Conservation (phyloP, 1,140 invertebrate species). For the Ceratina japonica region DNA sequence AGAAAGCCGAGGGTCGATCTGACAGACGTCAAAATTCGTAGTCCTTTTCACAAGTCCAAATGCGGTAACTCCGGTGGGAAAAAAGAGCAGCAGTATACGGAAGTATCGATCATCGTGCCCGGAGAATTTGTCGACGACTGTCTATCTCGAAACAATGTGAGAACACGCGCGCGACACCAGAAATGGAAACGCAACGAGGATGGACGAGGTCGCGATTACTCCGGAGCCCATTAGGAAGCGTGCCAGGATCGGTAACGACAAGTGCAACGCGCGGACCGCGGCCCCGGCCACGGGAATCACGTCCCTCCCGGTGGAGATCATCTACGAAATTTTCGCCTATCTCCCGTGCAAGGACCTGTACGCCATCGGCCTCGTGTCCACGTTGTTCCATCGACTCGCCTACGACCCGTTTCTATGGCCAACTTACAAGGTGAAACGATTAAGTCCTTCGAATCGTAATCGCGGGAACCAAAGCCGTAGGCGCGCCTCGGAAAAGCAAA, state of each 20-base stretch:
- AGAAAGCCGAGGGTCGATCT: constrained; percentile 7
- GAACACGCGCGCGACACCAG: constrained; percentile 1
- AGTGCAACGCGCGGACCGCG: background rate
- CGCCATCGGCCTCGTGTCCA: constrained; percentile 55
- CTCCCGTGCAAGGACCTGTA: constrained; percentile 57
- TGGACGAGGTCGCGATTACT: constrained; percentile 39
- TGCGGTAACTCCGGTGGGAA: background rate
- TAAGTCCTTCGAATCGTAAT: background rate
- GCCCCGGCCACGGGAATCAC: background rate
- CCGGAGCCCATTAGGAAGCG: constrained; percentile 36
- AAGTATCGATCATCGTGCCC: background rate
- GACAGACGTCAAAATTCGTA: constrained; percentile 44
- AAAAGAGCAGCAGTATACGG: background rate
- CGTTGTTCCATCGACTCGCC: constrained; percentile 54
- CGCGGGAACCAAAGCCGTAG: background rate
- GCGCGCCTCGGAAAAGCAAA: background rate
- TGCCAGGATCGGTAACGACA: constrained; percentile 38
- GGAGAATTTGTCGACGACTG: background rate
- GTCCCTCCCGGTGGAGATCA: constrained; percentile 63
- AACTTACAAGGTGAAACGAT: constrained; percentile 64
- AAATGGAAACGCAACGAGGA: constrained; percentile 51
- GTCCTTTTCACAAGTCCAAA: constrained; percentile 15
- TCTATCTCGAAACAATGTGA: constrained; percentile 25
- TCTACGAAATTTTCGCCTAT: constrained; percentile 64
- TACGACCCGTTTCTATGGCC: constrained; percentile 65